Evolutionary conservation across 1,140 invertebrate species (phyloP).

Genomic region (Geopemphigus sp.): DNA sequence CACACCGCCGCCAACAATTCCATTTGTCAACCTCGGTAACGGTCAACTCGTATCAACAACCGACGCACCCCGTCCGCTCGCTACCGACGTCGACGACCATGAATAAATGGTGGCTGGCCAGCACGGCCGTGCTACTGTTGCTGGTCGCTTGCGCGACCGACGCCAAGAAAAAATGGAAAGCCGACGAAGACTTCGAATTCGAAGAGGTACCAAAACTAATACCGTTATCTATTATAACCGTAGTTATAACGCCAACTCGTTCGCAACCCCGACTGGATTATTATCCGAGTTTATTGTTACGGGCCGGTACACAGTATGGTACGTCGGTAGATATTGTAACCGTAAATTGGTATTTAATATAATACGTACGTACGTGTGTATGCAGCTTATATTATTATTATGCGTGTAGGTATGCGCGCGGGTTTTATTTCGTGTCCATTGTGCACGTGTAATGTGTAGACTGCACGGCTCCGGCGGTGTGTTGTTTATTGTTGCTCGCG

Average conservation of each 20-base stretch:
- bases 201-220: constrained; percentile 67
- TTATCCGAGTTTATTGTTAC: no score
- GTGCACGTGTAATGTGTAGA: constrained; percentile 35
- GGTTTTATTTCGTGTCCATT: not conserved
- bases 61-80: not conserved
- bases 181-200: constrained; percentile 69
- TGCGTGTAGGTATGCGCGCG: not conserved
- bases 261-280: no score
- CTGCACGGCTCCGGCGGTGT: constrained; percentile 1
- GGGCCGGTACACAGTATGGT: no score
- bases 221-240: no score
- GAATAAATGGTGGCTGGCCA: constrained; percentile 57
- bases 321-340: no score
- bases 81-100: constrained; percentile 51
- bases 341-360: not conserved
- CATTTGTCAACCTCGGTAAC: no score
- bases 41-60: no score
- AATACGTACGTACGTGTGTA: not conserved
- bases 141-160: constrained; percentile 56
- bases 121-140: constrained; percentile 57
- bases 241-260: no score
- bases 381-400: not conserved
- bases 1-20: no score
- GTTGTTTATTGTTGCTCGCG: not conserved
- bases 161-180: constrained; percentile 63